A percentile compares a stretch with the other conserved stretches of the same genome.
phyloP scores from a whole-genome alignment of 2,888 invertebrate genomes.

The Anagyrus pseudococci region DNA sequence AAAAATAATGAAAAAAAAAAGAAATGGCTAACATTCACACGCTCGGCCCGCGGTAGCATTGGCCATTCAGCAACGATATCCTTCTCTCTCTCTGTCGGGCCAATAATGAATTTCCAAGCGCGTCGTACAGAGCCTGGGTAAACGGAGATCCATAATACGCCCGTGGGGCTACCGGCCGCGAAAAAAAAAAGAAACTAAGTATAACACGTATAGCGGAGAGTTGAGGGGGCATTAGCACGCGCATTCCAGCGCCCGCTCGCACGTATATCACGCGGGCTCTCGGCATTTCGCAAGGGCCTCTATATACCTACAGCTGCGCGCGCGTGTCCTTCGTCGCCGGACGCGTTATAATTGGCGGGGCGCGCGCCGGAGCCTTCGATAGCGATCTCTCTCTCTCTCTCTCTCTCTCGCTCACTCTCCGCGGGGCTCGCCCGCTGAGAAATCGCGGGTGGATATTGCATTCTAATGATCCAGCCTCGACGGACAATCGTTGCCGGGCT shows the following conservation, averaged over 20 bases:
- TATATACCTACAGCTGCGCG: neutral
- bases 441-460: conserved; percentile 28
- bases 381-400: conserved; percentile 12
- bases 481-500: neutral
- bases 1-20: too few relatives aligned
- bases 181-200: too few relatives aligned
- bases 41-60: too few relatives aligned
- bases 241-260: neutral
- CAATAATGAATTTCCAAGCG: too few relatives aligned
- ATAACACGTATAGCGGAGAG: too few relatives aligned
- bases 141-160: too few relatives aligned
- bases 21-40: too few relatives aligned
- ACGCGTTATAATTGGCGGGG: conserved; percentile 28
- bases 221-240: too few relatives aligned
- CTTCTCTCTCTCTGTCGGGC: too few relatives aligned
- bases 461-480: conserved; percentile 15
- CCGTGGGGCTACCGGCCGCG: too few relatives aligned
- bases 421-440: neutral
- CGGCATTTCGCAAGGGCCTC: conserved; percentile 26
- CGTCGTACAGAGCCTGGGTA: too few relatives aligned
- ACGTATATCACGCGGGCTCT: conserved; percentile 15
- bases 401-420: neutral
- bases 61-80: too few relatives aligned
- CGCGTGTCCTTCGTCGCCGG: conserved; percentile 1
- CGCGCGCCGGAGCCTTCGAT: conserved; percentile 21